These are phyloP conservation scores for Formica selysi DNA, from an alignment of 1,140 invertebrate species.

Conservation along the genomic window DNA sequence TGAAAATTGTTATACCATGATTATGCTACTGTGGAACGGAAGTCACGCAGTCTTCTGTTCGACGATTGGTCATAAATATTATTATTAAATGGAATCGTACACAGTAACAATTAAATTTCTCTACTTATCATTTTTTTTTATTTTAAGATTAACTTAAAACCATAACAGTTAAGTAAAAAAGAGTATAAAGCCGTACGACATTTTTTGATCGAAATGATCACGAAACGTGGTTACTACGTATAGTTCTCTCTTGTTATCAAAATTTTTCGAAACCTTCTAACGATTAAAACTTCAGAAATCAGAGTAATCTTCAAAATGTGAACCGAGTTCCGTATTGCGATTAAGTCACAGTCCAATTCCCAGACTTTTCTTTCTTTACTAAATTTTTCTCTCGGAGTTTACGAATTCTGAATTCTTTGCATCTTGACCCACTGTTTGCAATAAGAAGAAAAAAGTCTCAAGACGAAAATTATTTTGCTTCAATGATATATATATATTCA, in stretches of 20 bases:
- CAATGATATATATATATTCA: not conserved
- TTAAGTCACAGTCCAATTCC: not conserved
- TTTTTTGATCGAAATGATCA: not conserved
- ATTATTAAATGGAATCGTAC: not conserved
- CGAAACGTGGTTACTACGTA: not conserved
- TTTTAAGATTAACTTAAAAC: not conserved
- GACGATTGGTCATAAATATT: not conserved
- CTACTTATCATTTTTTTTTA: not conserved
- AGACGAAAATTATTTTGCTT: not conserved
- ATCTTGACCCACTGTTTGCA: not conserved
- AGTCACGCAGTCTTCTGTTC: conserved; percentile 14
- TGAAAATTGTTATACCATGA: conserved; percentile 33
- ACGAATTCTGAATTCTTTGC: not conserved
- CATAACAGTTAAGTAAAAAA: not conserved
- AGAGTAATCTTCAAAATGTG: not conserved
- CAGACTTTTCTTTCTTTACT: not conserved
- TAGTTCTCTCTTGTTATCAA: not conserved
- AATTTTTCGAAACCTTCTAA: not conserved
- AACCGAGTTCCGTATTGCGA: not conserved
- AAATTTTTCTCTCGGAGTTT: not conserved
- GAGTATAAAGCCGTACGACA: not conserved
- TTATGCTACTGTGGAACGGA: conserved; percentile 6
- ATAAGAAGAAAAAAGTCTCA: not conserved
- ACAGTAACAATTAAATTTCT: not conserved
- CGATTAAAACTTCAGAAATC: not conserved